Evolutionary conservation across 2,797 vertebrate genomes (phyloP), one percentile per base, ranked within the genome.

Genomic region (Hephaestus fuliginosus): DNA sequence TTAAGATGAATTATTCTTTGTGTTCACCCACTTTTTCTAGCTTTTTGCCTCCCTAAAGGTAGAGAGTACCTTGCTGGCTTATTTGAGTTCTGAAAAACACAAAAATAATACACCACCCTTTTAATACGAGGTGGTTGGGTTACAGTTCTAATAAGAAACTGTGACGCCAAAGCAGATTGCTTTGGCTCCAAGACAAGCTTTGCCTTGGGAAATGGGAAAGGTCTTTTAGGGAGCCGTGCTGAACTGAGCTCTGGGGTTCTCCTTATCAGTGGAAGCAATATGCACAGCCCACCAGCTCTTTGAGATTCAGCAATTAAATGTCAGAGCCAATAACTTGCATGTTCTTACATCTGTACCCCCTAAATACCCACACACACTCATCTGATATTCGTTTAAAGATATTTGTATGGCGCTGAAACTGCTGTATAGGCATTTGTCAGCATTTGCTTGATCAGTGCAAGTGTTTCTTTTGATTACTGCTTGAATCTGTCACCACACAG

Each of bases 291-390:
- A 86, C 68, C 74, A 82, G 78, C 86, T 81, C 68, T 84, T 86
- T 85, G 76, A 88, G 68, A 88, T 78, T 85, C 69, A 82, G 86
- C 81, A 88, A 88, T 89, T 87, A 88, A 89, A 91, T 90, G 89
- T 87, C 86, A 93, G 74, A 85, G 57, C 66, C 63, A 86, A 79
- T 78, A 69, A 80, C 58, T 74, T 58, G 64, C 36, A 81, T 77
- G 53, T 80, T 88, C 75, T 81, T 71, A 87, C 82, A 66, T 80
- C 53, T 68, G 46, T 57, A 70, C 14, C 28, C 53, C 22, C 33
- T 62, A 73, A 76, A 84, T 58, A 81, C 52, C 58, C 66, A 12
- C 58, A 74, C 68, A 36, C 49, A 71, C 48, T 60, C 71, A 81
- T 72, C 58, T 78, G 60, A 87, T 81, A 51, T 80, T 83, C 28